Base-by-base conservation (phyloP, 2,888 invertebrate species). In the Ischnura elegans region DNA sequence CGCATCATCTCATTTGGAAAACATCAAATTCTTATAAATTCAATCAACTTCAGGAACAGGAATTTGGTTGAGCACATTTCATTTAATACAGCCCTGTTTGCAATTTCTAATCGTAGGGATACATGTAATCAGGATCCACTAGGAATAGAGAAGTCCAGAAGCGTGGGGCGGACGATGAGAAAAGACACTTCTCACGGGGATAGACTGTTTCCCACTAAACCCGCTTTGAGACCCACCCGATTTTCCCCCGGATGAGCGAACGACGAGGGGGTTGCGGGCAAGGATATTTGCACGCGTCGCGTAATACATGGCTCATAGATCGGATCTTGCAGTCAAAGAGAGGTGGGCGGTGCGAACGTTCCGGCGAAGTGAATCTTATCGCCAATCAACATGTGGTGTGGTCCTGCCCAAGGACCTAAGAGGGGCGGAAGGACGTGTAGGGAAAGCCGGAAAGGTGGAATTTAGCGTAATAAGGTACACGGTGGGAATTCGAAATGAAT, bases 221-320 rank as follows among this genome's bases (percentile, higher is more conserved):
- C 76, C 29, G 36, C 36, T 36, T 36, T 25, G 61, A 25, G 25
- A 21, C 61, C 61, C 25, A 61, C 61, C 61, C 61, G 51, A 51
- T n/a, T 47, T 16, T 16, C 61, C 61, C 76, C 36, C 36, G 76
- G 76, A 76, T 76, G 76, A 36, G 1, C 51, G 51, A 51, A n/a
- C n/a, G n/a, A n/a, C n/a, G 25, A 61, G 61, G 61, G 76, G 36
- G 29, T 10, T 76, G 36, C 36, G 76, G 76, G 76, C 36, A 1
- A 36, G 36, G 76, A 36, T 6, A 10, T 76, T 76, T 76, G 76
- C 76, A 76, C 76, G 76, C 76, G 76, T 36, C 76, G 29, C 36
- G 76, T 76, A 29, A 76, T n/a, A 36, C 76, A 76, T 36, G 66
- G 66, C 66, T 66, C 66, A 51, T 2, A 76, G 76, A 76, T 76